A percentile compares a stretch with the other conserved stretches of the same genome.
phyloP scores from a whole-genome alignment of 1,140 invertebrate species.

The Conus ventricosus region DNA sequence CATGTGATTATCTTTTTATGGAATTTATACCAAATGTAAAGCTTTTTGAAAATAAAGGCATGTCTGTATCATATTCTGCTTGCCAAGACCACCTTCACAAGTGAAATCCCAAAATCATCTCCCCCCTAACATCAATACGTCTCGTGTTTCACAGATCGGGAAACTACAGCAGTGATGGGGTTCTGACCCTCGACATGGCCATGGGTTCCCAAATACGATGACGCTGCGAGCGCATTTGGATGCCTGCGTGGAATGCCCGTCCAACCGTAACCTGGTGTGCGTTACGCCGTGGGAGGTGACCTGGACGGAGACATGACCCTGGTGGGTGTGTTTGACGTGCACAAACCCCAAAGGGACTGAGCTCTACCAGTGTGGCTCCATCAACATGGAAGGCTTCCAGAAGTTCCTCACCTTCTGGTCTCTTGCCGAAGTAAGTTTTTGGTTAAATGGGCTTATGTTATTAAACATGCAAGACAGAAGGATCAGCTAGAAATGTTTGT shows the following conservation, averaged over 20 bases:
- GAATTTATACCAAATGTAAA: too few relatives aligned
- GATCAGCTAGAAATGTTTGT: too few relatives aligned
- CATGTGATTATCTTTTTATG: not conserved
- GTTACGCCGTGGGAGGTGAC: slow-evolving; percentile 44
- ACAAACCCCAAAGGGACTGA: slow-evolving; percentile 59
- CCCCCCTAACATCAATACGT: slow-evolving; percentile 33
- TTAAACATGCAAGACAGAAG: not conserved
- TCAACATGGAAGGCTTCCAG: slow-evolving; percentile 58
- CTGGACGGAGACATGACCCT: slow-evolving; percentile 42
- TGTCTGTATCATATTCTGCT: too few relatives aligned
- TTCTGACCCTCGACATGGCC: slow-evolving; percentile 24
- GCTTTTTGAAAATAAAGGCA: too few relatives aligned
- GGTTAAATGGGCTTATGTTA: not conserved
- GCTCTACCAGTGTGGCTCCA: slow-evolving; percentile 60
- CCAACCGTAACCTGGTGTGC: slow-evolving; percentile 51
- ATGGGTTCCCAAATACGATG: slow-evolving; percentile 55
- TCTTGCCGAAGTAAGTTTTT: not conserved
- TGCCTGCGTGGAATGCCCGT: slow-evolving; percentile 66
- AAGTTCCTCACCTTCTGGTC: slow-evolving; percentile 62
- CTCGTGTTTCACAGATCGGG: slow-evolving; percentile 62
- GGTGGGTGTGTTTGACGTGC: slow-evolving; percentile 59
- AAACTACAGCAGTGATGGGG: slow-evolving; percentile 39
- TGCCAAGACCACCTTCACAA: slow-evolving; percentile 56
- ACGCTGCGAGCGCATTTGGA: slow-evolving; percentile 60
- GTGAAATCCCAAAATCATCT: slow-evolving; percentile 61